A percentile compares a stretch with the other conserved stretches of the same genome.
Conservation (phyloP, 2,888 invertebrate genomes). For the Ectropis crepuscularia region DNA sequence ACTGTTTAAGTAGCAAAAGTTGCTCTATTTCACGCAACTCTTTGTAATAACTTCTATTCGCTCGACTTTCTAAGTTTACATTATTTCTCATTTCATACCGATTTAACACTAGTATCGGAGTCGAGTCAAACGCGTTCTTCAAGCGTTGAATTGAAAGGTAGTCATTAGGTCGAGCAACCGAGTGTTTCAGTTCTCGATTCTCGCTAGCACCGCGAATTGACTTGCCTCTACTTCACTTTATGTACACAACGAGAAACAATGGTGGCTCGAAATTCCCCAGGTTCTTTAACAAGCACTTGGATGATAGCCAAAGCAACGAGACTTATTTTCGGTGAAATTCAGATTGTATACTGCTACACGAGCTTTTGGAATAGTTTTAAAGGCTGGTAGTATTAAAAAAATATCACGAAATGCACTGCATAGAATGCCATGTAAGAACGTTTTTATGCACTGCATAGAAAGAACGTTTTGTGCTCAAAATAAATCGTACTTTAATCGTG, state of each 20-base stretch:
- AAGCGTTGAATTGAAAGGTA: constrained; percentile 41
- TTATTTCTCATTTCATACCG: constrained; percentile 34
- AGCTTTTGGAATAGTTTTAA: constrained; percentile 25
- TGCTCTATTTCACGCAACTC: constrained; percentile 18
- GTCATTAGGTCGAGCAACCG: constrained; percentile 43
- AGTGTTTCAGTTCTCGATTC: constrained; percentile 37
- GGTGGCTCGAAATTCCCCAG: constrained; percentile 67
- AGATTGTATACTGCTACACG: constrained; percentile 40
- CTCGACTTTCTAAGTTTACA: constrained; percentile 22
- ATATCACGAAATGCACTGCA: no score
- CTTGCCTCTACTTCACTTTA: constrained; percentile 52
- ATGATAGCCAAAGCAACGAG: constrained; percentile 73
- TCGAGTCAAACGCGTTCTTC: constrained; percentile 41
- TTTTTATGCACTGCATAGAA: no score
- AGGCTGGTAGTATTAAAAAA: not conserved
- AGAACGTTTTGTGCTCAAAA: no score
- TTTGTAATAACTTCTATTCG: constrained; percentile 32
- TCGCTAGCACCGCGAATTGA: constrained; percentile 27
- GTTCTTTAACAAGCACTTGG: constrained; percentile 81
- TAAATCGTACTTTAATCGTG: no score
- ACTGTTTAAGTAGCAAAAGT: constrained; percentile 26
- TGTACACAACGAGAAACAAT: constrained; percentile 70
- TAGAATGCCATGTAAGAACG: no score
- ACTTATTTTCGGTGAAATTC: constrained; percentile 57
- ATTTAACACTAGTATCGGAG: constrained; percentile 32